These are phyloP conservation scores for Eumerus sabulonum DNA, from an alignment of 2,888 invertebrate genomes.

Conservation along the genomic window DNA sequence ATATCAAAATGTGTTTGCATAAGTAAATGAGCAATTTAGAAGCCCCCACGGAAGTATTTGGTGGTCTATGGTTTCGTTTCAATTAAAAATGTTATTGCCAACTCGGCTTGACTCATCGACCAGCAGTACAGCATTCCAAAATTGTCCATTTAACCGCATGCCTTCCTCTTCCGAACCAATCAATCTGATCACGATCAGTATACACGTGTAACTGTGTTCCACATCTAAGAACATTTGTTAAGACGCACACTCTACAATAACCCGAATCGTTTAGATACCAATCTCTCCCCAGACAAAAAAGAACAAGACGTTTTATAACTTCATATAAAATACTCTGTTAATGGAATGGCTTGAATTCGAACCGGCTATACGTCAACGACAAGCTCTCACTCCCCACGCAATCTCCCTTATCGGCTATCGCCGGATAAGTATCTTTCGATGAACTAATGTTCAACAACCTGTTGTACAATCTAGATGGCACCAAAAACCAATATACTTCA, in stretches of 20 bases:
- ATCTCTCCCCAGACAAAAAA: slow-evolving; percentile 18
- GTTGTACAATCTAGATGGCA: slow-evolving; percentile 31
- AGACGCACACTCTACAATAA: slow-evolving; percentile 46
- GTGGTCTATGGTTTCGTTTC: too few relatives aligned
- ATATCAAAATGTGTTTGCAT: too few relatives aligned
- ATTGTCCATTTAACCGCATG: too few relatives aligned
- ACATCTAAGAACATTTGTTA: slow-evolving; percentile 60
- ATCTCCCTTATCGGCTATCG: slow-evolving; percentile 11
- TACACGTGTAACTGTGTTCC: slow-evolving; percentile 55
- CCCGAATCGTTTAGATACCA: slow-evolving; percentile 45
- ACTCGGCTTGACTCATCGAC: too few relatives aligned
- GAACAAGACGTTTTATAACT: slow-evolving; percentile 51
- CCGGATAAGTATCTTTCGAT: slow-evolving; percentile 33
- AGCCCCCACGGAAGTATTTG: too few relatives aligned
- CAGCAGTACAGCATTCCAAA: too few relatives aligned
- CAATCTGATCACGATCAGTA: slow-evolving; percentile 49
- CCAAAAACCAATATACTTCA: slow-evolving; percentile 36
- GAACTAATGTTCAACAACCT: slow-evolving; percentile 27
- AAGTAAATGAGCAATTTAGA: too few relatives aligned
- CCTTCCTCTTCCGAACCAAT: slow-evolving; percentile 31
- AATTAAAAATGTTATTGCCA: too few relatives aligned
- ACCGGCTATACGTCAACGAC: slow-evolving; percentile 23
- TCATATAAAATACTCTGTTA: slow-evolving; percentile 23
- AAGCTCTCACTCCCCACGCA: slow-evolving; percentile 34
- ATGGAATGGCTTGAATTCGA: slow-evolving; percentile 5